phyloP scores from a whole-genome alignment of 35 echinoderm and acorn worm genomes.

The Holothuria glaberrima region DNA sequence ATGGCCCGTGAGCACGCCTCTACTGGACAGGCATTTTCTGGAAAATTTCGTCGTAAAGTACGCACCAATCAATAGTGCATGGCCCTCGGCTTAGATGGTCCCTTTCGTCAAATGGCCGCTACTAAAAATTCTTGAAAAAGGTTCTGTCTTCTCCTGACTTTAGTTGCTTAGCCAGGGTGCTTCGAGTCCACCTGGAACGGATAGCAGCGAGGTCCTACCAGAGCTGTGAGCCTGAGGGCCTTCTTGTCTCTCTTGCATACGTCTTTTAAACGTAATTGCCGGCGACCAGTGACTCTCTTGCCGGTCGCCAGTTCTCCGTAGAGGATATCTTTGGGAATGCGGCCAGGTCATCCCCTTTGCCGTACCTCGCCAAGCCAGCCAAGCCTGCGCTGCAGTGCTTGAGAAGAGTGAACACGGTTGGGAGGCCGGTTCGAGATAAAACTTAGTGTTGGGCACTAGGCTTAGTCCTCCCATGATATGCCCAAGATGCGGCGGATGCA shows the following conservation, averaged over 20 bases:
- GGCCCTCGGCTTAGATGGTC: no score
- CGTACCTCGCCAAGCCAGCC: constrained; percentile 40
- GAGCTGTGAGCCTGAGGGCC: neutral
- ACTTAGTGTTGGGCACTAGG: constrained; percentile 55
- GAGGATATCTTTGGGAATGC: constrained; percentile 31
- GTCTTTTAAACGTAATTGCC: neutral
- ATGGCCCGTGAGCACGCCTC: no score
- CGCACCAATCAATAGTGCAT: no score
- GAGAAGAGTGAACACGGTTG: constrained; percentile 21
- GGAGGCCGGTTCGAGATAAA: neutral
- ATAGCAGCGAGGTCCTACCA: neutral
- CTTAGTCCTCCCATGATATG: constrained; percentile 54
- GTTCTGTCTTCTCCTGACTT: neutral
- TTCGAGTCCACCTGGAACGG: no score
- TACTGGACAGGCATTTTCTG: no score
- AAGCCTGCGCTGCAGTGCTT: constrained; percentile 19
- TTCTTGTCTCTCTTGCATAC: neutral
- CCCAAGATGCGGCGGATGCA: constrained; percentile 52
- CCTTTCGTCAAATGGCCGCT: no score
- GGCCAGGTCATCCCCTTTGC: constrained; percentile 24
- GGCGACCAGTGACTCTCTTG: constrained; percentile 3
- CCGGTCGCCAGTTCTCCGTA: neutral
- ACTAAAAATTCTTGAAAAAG: no score
- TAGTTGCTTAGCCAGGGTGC: neutral
- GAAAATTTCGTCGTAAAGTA: no score